These are phyloP conservation scores for Oryzias dopingdopingensis DNA, from an alignment of 2,797 vertebrate genomes.

Conservation along the genomic window DNA sequence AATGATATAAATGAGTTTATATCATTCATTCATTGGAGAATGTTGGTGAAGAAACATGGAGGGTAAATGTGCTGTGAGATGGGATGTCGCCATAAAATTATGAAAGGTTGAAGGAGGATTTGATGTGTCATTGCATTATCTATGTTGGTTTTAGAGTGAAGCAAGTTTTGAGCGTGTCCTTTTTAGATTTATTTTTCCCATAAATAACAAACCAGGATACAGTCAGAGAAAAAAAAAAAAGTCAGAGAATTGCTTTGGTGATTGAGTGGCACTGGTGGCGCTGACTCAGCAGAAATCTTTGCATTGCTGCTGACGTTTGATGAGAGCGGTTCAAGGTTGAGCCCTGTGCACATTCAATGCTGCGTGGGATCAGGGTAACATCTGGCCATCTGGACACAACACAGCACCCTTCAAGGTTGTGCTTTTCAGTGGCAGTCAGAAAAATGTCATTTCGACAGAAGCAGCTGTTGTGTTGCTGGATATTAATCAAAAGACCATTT, in stretches of 20 bases:
- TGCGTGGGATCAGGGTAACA: conserved; percentile 32
- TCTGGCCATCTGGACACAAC: conserved; percentile 31
- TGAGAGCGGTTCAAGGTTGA: conserved; percentile 54
- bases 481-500: conserved; percentile 18
- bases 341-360: conserved; percentile 18
- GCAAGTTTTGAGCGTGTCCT: neutral
- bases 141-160: neutral
- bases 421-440: conserved; percentile 24
- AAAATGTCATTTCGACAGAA: conserved; percentile 17
- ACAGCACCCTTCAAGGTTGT: conserved; percentile 20
- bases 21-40: conserved; percentile 33
- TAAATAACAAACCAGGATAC: conserved; percentile 2
- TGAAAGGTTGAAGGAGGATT: conserved; percentile 16
- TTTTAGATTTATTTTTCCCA: neutral
- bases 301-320: conserved; percentile 18
- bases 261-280: conserved; percentile 22
- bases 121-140: conserved; percentile 13
- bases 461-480: conserved; percentile 21
- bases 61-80: conserved; percentile 21
- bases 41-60: conserved; percentile 23
- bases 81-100: conserved; percentile 32
- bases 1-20: neutral
- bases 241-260: conserved; percentile 5
- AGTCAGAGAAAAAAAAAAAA: neutral
- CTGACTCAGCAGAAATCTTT: conserved; percentile 42